Base-by-base conservation (phyloP, 2,113 vertebrate species). In the Oreotrochilus melanogaster region DNA sequence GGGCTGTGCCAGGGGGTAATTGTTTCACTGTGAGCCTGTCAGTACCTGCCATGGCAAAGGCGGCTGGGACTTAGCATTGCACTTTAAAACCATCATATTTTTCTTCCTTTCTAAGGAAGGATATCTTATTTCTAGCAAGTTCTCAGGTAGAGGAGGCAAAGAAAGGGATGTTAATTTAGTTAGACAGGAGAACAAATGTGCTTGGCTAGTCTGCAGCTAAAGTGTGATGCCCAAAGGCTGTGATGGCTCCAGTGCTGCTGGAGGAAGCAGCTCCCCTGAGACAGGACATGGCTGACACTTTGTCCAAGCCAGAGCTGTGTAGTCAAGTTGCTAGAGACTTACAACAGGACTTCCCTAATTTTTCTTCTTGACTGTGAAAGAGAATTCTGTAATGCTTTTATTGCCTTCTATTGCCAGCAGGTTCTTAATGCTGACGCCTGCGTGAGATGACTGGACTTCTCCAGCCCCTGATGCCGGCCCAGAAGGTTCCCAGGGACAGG, bases 391-490 rank as follows among this genome's bases (percentile, higher is more conserved):
- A 25, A 43, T 14, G n/a, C 25, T 83, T 86, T 64, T 27, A 19
- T 54, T 83, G 75, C 31, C 39, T 1, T 24, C 70, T 53, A 1
- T 45, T 24, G 25, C 58, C 54, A 65, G 82, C 62, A 37, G 74
- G 31, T 43, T 72, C 71, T 54, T n/a, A 28, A 18, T 14, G 70
- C 47, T 1, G 0, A n/a, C 57, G 65, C 47, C 78, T 10, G 5
- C 4, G 2, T 7, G 51, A 69, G 11, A 45, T 18, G 33, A 1
- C 16, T 5, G 1, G 12, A 45, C 35, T 50, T 45, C n/a, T n/a
- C 70, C 70, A 9, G 10, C 3, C 1, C 64, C 69, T 7, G 6
- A 47, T 4, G 7, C 56, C 18, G 69, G 43, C 17, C 48, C 13
- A 50, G 25, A 30, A 18, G 73, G 37, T 45, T 31, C 0, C 12